These are phyloP conservation scores for Thecocarcelia acutangulata DNA, from an alignment of 2,888 invertebrate genomes.

Conservation along the genomic window DNA sequence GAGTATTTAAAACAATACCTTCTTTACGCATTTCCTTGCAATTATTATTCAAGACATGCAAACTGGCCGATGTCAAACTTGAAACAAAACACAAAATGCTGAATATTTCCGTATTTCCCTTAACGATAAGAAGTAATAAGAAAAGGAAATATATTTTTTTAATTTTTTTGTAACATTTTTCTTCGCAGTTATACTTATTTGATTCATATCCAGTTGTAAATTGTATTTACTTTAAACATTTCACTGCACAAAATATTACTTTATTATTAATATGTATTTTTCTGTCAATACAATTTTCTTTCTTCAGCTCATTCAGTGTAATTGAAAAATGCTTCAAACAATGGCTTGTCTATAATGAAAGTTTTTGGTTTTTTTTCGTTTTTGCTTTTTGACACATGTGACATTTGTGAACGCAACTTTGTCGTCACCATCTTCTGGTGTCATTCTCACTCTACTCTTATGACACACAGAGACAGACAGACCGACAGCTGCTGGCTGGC, in stretches of 20 bases:
- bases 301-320: constrained; percentile 28
- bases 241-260: not conserved
- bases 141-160: constrained; percentile 28
- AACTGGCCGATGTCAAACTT: constrained; percentile 16
- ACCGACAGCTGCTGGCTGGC: no score
- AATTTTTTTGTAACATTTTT: not conserved
- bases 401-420: constrained; percentile 53
- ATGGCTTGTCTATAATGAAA: constrained; percentile 41
- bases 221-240: constrained; percentile 6
- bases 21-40: not conserved
- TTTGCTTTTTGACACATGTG: constrained; percentile 55
- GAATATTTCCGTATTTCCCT: constrained; percentile 45
- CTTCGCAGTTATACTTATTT: not conserved
- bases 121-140: constrained; percentile 47
- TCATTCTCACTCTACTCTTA: constrained; percentile 54
- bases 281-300: constrained; percentile 18
- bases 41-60: constrained; percentile 53
- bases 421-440: constrained; percentile 47
- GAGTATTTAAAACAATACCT: constrained; percentile 25
- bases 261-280: not conserved
- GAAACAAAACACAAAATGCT: constrained; percentile 20
- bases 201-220: not conserved
- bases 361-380: constrained; percentile 18
- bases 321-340: constrained; percentile 29
- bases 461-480: constrained; percentile 38